These are phyloP conservation scores for Eidolon dupreanum DNA, from an alignment of 2,797 vertebrate species.

Conservation along the genomic window DNA sequence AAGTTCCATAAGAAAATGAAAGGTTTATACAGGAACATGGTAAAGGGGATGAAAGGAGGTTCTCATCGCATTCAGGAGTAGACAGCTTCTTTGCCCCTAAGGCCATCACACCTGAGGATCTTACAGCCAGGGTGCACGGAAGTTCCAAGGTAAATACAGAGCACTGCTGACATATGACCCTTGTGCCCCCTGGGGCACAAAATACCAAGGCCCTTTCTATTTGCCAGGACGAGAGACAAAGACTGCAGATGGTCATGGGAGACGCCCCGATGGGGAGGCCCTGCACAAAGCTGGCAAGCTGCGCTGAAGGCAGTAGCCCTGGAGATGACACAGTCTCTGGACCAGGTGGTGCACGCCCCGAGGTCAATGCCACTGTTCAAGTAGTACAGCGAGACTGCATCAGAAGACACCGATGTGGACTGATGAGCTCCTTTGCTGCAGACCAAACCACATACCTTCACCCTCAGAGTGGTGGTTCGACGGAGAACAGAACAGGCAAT, in stretches of 20 bases:
- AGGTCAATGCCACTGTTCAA: neutral
- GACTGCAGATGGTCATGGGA: neutral
- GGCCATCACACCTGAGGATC: neutral
- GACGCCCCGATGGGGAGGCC: no score
- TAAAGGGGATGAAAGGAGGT: no score
- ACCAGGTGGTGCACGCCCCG: fast-evolving
- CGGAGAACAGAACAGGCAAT: neutral
- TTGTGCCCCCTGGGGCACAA: neutral
- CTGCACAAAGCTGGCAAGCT: neutral
- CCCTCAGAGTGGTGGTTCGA: neutral
- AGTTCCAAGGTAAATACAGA: neutral
- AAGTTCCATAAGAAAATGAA: neutral
- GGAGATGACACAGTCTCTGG: neutral
- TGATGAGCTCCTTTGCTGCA: no score
- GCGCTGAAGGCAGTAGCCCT: neutral
- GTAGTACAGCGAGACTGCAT: no score
- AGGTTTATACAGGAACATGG: neutral
- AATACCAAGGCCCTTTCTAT: no score
- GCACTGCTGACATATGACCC: neutral
- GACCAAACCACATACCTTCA: neutral
- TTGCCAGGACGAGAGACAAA: neutral
- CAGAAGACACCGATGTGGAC: neutral
- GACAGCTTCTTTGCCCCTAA: neutral
- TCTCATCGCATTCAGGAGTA: neutral
- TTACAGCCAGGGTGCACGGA: neutral